Percentiles rank a stretch among this genome's conserved stretches.
Evolutionary conservation across 2,888 invertebrate species (phyloP).

Genomic region (Gortyna flavago): DNA sequence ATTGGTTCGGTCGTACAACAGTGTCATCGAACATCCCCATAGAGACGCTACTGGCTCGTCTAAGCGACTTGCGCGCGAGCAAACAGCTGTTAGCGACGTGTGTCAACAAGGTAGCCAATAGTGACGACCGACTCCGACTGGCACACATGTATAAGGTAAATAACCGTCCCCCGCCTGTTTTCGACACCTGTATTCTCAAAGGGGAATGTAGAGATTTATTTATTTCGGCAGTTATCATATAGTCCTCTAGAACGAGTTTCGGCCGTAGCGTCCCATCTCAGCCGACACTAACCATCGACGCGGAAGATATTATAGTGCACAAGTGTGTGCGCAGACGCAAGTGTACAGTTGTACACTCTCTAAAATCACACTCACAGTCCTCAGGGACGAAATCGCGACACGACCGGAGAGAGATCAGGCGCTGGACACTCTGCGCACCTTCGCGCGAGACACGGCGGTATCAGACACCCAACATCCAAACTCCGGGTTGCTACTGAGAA

Average conservation of each 20-base stretch:
- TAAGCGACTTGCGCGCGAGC: constrained; percentile 80
- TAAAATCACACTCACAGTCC: neutral
- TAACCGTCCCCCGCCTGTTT: neutral
- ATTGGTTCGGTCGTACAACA: constrained; percentile 88
- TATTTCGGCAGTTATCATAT: neutral
- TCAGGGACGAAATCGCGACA: neutral
- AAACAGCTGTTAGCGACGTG: constrained; percentile 87
- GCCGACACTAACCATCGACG: neutral
- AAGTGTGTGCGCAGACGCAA: neutral
- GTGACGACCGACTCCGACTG: constrained; percentile 90
- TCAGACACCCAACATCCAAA: neutral
- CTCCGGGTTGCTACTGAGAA: neutral
- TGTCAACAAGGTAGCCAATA: constrained; percentile 88
- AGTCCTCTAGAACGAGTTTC: neutral
- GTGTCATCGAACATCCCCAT: constrained; percentile 85
- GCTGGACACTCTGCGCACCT: neutral
- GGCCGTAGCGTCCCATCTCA: neutral
- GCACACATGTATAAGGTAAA: constrained; percentile 90
- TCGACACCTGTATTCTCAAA: neutral
- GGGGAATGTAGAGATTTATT: neutral
- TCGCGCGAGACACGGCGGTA: neutral
- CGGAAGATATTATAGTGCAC: neutral
- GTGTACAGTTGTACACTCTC: neutral
- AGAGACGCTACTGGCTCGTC: constrained; percentile 77
- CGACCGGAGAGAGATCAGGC: too few species aligned